These are phyloP conservation scores for Pseudopodoces humilis DNA, from an alignment of 2,113 vertebrate genomes.

Conservation along the genomic window DNA sequence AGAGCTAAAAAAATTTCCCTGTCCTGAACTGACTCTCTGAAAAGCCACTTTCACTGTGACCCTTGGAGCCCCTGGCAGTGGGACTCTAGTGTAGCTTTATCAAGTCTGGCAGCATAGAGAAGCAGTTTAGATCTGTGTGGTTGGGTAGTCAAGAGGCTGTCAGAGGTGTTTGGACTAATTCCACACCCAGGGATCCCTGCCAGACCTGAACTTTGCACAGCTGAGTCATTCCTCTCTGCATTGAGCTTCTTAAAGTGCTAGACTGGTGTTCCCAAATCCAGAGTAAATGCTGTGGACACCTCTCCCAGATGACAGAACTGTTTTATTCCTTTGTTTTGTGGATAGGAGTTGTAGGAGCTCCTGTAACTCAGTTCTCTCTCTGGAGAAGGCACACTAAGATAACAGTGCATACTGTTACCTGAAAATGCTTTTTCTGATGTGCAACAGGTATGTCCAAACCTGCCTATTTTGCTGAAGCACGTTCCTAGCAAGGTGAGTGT, in stretches of 20 bases:
- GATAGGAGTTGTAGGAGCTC: background rate
- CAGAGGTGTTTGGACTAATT: background rate
- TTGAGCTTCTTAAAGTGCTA: background rate
- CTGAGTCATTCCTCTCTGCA: background rate
- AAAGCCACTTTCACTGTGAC: background rate
- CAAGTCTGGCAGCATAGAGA: background rate
- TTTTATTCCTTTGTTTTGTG: background rate
- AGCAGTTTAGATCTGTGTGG: background rate
- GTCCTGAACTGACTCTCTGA: background rate
- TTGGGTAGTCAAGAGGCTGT: background rate
- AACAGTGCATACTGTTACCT: background rate
- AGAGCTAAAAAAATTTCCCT: background rate
- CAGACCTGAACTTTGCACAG: background rate
- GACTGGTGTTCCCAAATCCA: background rate
- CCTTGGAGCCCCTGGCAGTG: background rate
- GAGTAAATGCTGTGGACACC: background rate
- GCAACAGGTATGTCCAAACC: background rate
- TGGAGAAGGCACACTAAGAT: background rate
- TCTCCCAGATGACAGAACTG: background rate
- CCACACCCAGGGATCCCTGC: background rate
- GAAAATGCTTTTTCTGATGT: background rate
- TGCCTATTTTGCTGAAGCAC: background rate
- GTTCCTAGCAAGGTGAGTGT: background rate
- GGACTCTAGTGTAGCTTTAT: background rate
- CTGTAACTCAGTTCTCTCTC: background rate